These are phyloP conservation scores for Venusia cambrica DNA, from an alignment of 2,888 invertebrate genomes.

Conservation along the genomic window DNA sequence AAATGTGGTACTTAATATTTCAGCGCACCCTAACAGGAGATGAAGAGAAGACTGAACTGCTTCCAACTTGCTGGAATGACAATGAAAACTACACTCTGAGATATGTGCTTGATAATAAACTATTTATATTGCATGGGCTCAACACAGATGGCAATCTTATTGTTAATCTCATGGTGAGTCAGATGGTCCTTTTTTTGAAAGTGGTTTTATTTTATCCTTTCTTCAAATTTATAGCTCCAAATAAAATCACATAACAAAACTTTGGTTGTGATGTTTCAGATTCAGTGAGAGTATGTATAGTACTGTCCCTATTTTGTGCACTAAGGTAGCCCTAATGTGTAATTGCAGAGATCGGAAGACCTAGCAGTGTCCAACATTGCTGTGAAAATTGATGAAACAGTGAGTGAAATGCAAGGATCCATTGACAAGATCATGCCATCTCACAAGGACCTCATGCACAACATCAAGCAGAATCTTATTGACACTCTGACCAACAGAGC, in stretches of 20 bases:
- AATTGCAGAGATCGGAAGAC: constrained; percentile 80
- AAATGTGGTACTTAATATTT: constrained; percentile 37
- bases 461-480: constrained; percentile 83
- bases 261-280: no score
- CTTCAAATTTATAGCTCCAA: no score
- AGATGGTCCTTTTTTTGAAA: constrained; percentile 10
- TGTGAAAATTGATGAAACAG: constrained; percentile 79
- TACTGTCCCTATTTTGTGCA: no score
- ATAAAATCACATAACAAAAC: no score
- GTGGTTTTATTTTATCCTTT: no score
- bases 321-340: no score
- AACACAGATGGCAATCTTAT: constrained; percentile 83
- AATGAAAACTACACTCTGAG: constrained; percentile 85
- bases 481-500: constrained; percentile 78
- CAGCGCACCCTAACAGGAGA: constrained; percentile 82
- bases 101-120: constrained; percentile 84
- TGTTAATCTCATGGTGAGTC: constrained; percentile 84
- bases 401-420: constrained; percentile 77
- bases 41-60: constrained; percentile 84
- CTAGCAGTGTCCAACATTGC: constrained; percentile 83
- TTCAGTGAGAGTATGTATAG: no score
- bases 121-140: constrained; percentile 84
- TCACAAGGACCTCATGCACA: constrained; percentile 82
- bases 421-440: constrained; percentile 84
- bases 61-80: constrained; percentile 89